Evolutionary conservation across 2,888 invertebrate genomes (phyloP), one percentile per base, ranked within the genome.

Genomic region (Aphidoletes aphidimyza): DNA sequence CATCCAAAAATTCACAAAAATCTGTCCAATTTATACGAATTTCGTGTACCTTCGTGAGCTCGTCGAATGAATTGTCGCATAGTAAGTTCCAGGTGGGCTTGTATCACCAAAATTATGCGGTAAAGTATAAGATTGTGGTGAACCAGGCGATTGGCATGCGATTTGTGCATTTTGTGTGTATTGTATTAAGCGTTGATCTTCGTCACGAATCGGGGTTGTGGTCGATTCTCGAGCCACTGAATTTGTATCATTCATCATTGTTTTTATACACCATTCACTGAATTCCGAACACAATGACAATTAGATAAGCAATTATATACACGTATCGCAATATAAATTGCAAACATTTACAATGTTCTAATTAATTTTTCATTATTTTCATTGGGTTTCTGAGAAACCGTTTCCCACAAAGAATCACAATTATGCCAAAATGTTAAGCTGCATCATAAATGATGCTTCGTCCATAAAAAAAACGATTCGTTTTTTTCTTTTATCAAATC

Each of bases 11-110:
- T 42, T 42, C 42, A 42, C 42, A 42, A 6, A 42, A 9, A 42
- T 6, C 42, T 9, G 14, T 42, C 8, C 42, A 42, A 42, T 9
- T 42, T 42, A 42, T 42, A 9, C 42, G 42, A 42, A 14, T 54
- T 26, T 22, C 22, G 2, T 11, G 14, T 69, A 69, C 69, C 69
- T 69, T 69, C 69, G 69, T 69, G 69, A 69, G 69, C 69, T 69
- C 1, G 69, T 69, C 2, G 69, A 69, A 69, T 69, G 69, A 30
- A 69, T 69, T 30, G 69, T 69, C 30, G 69, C 30, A 34, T 69
- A 69, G n/a, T 69, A 69, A 30, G 69, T 30, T 30, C 69, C 69
- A 19, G 69, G 69, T 30, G 69, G 17, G 2, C 9, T 30, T 69
- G 34, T 69, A 30, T 69, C 69, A 69, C 8, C 9, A 47, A 14